These are phyloP conservation scores for Nothocercus nigrocapillus DNA, from an alignment of 2,113 vertebrate genomes.

Conservation along the genomic window DNA sequence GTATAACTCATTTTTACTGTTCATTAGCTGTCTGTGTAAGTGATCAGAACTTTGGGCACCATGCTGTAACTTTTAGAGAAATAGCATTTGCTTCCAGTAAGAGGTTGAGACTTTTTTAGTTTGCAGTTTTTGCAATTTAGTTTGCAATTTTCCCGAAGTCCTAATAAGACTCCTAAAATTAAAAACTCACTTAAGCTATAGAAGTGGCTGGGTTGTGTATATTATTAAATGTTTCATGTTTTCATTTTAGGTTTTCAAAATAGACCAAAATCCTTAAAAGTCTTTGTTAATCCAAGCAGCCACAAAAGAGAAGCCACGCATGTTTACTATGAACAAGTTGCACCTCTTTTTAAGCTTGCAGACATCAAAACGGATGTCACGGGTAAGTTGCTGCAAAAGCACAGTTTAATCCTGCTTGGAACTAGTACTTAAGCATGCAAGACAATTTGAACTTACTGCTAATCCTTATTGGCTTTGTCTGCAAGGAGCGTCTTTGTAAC, in stretches of 20 bases:
- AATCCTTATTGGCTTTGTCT: neutral
- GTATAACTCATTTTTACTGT: neutral
- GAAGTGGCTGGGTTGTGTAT: neutral
- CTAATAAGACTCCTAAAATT: neutral
- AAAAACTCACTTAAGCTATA: neutral
- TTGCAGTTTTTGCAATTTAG: neutral
- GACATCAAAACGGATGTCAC: conserved; percentile 90
- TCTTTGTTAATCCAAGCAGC: conserved; percentile 94
- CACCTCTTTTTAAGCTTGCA: conserved; percentile 93
- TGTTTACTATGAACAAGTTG: conserved; percentile 89
- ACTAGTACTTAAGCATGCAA: neutral
- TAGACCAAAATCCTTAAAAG: conserved; percentile 90
- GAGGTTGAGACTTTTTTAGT: neutral
- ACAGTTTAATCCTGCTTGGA: neutral
- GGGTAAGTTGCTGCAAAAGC: conserved; percentile 77
- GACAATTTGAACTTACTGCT: conserved; percentile 20
- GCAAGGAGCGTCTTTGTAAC: neutral
- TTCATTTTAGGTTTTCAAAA: conserved; percentile 82
- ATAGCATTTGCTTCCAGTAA: conserved; percentile 14
- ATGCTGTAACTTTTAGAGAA: conserved; percentile 70
- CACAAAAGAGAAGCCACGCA: conserved; percentile 89
- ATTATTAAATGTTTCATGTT: neutral
- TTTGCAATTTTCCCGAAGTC: neutral
- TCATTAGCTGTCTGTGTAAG: conserved; percentile 34
- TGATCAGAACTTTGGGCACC: conserved; percentile 56